Evolutionary conservation across 2,888 invertebrate species (phyloP), one percentile per base, ranked within the genome.

Genomic region (Diplazon laetatorius): DNA sequence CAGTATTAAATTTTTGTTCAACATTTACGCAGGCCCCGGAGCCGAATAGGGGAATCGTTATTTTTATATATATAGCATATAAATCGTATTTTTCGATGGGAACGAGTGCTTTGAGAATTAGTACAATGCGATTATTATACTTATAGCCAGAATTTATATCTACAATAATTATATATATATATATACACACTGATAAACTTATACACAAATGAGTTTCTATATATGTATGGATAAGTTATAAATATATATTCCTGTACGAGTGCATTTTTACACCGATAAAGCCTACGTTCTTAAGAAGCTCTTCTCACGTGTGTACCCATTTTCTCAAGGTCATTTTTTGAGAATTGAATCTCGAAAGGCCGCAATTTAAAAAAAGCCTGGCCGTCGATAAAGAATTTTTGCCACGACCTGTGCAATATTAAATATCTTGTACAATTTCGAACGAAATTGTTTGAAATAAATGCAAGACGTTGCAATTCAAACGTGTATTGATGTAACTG

Each of bases 171-270:
- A 50, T 30, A n/a, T n/a, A n/a, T n/a, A n/a, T 65, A 70, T 60
- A 60, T 59, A 39, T 44, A 71, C 50, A 65, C 30, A 63, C 44
- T 48, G n/a, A 57, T 52, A 62, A 63, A 76, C 39, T 68, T 77
- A 55, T 77, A 77, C 73, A 68, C 48, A 68, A 60, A 68, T 66
- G 10, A 18, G n/a, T 73, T 62, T 66, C 66, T 73, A 68, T 77
- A 62, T 55, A 5, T 6, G 30, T 30, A 30, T 30, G 6, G 4
- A 30, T 30, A 30, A 30, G 2, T 5, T 30, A 30, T 30, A 30
- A 6, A 2, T 30, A 55, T 55, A 18, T 10, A 52, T 73, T 25
- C 37, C 44, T 52, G 22, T 66, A 30, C 59, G 14, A 59, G 48
- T 50, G 59, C 30, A 46, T 69, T 69, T 76, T 60, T 62, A 77